Base-by-base conservation (phyloP, 2,113 vertebrate genomes). In the Protomyctophum bolini region DNA sequence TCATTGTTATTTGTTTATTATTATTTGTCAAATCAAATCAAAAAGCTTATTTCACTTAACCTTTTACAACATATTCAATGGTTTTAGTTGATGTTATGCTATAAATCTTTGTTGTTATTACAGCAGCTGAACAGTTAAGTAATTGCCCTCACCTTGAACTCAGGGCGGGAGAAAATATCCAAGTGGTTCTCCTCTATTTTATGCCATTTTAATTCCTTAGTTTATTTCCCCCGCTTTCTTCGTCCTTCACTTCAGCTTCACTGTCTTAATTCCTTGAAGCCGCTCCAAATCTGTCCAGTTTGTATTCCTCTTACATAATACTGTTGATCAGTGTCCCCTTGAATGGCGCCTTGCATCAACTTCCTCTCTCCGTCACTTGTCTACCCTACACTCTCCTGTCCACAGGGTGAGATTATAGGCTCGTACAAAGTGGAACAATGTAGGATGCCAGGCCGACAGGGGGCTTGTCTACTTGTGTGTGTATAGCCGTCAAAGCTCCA, bases 81-180 rank as follows among this genome's bases (percentile, higher is more conserved):
- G 88, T 86, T 2, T 21, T 28, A 7, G 11, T 66, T 82, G 8
- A 12, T 54, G 66, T 82, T 55, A 82, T 60, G 8, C 58, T 76
- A 81, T 87, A 73, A 72, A 75, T 88, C 72, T 68, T 49, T 63
- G 58, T 52, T 66, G 7, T 3, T 59, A 63, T 52, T 6, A 66
- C 50, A 14, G 71, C 71, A 74, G 68, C 65, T 77, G 73, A 66
- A 77, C 58, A 75, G 11, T 62, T 47, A 64, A 59, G 66, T 70
- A 58, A 81, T 80, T 84, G 62, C 73, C 68, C 88, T 91, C 80
- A 84, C 88, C 84, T 86, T 83, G 69, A 86, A 73, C 65, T 84
- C 81, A 51, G 9, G 57, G 52, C 65, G 41, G 21, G 60, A 67
- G 79, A 63, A 83, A 59, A 28, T 52, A 64, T 80, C 81, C 87